phyloP scores from a whole-genome alignment of 2,888 invertebrate species.

The Kuschelorhynchus macadamiae region DNA sequence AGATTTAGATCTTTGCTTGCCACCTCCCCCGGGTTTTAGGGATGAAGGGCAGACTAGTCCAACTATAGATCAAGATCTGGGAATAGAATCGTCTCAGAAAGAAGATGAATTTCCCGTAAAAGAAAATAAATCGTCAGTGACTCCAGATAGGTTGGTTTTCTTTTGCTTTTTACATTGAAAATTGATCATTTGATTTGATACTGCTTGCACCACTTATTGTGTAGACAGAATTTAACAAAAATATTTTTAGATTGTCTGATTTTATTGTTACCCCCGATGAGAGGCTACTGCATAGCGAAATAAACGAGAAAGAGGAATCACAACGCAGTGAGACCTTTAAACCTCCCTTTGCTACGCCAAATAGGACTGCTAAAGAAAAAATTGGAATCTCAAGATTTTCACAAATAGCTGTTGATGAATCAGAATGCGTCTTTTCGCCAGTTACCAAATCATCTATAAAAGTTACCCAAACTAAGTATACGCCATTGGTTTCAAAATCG shows the following conservation, averaged over 20 bases:
- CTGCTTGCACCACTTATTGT: not conserved
- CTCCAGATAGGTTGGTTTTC: constrained; percentile 22
- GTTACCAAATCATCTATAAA: constrained; percentile 45
- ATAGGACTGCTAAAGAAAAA: not conserved
- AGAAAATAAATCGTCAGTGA: constrained; percentile 23
- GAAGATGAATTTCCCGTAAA: not conserved
- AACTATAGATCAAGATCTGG: not conserved
- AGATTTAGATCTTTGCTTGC: constrained; percentile 35
- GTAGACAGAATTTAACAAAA: too few relatives aligned
- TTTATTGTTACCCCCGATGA: constrained; percentile 35
- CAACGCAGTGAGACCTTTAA: constrained; percentile 10
- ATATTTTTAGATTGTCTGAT: constrained; percentile 28
- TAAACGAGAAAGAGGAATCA: not conserved
- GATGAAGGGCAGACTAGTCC: constrained; percentile 36
- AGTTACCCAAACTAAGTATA: constrained; percentile 55
- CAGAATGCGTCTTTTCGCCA: constrained; percentile 43
- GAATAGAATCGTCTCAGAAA: not conserved
- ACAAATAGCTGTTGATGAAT: constrained; percentile 22
- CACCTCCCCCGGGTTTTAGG: constrained; percentile 52
- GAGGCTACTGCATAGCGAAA: not conserved
- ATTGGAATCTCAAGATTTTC: constrained; percentile 47
- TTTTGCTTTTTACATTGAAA: constrained; percentile 6
- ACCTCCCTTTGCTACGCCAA: constrained; percentile 2
- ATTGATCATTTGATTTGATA: too few relatives aligned
- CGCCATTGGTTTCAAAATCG: constrained; percentile 55